Evolutionary conservation across 1,140 invertebrate genomes (phyloP).

Genomic region (Campoletis sonorensis): DNA sequence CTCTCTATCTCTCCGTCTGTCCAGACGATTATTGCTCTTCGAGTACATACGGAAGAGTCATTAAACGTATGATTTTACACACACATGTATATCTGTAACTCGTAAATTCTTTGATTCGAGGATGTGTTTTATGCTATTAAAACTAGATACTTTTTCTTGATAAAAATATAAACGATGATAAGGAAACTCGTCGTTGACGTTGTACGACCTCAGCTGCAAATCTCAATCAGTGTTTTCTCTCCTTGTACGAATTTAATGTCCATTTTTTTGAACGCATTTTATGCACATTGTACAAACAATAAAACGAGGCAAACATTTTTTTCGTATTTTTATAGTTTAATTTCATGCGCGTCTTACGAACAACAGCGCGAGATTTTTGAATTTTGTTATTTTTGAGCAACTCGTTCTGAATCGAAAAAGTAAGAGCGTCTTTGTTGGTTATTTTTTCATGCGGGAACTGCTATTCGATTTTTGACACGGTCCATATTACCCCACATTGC

Average conservation of each 20-base stretch:
- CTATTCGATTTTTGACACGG: no score
- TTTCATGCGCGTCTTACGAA: no score
- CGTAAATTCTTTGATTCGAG: not conserved
- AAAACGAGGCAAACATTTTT: not conserved
- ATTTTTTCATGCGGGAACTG: no score
- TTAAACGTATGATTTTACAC: not conserved
- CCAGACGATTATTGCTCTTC: not conserved
- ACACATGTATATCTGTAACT: not conserved
- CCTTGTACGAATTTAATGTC: not conserved
- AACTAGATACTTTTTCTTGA: not conserved
- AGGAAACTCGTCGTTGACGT: not conserved
- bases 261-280: not conserved
- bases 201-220: not conserved
- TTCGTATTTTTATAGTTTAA: no score
- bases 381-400: no score
- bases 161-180: conserved; percentile 1
- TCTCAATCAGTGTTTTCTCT: not conserved
- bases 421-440: no score
- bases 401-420: no score
- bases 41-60: not conserved
- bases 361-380: no score
- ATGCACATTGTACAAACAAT: no score
- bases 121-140: not conserved
- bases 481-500: no score
- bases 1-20: not conserved